These are phyloP conservation scores for Parotocinclus haroldoi DNA, from an alignment of 2,797 vertebrate genomes.

Conservation along the genomic window DNA sequence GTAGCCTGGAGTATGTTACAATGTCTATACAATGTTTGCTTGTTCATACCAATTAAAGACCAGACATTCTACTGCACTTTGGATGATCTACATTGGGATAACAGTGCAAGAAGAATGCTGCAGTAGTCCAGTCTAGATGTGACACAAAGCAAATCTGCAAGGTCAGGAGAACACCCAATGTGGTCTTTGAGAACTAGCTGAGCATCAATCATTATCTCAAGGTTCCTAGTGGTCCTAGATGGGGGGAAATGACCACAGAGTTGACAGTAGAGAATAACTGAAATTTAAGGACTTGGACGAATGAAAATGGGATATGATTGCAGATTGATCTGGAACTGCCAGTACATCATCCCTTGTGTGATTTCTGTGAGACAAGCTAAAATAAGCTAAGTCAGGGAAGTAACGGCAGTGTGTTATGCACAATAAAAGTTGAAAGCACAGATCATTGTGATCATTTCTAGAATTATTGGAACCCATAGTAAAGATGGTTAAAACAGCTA, in stretches of 20 bases:
- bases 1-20: no score
- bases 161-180: neutral
- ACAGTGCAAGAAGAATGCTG: neutral
- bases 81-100: no score
- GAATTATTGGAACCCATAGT: no score
- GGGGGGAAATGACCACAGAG: neutral
- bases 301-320: neutral
- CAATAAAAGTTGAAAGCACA: no score
- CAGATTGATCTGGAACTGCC: neutral
- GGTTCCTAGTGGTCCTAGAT: constrained; percentile 1
- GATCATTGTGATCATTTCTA: no score
- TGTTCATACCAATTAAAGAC: no score
- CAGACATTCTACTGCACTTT: no score
- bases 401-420: neutral
- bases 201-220: constrained; percentile 8
- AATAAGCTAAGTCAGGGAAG: neutral
- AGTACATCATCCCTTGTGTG: neutral
- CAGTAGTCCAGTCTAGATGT: neutral
- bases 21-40: no score
- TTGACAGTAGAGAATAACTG: constrained; percentile 2
- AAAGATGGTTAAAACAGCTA: no score
- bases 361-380: constrained; percentile 4
- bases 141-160: neutral
- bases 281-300: neutral
- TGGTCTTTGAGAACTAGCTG: neutral